Evolutionary conservation across 2,888 invertebrate species (phyloP), one percentile per base, ranked within the genome.

Genomic region (Pseudococcus viburni): DNA sequence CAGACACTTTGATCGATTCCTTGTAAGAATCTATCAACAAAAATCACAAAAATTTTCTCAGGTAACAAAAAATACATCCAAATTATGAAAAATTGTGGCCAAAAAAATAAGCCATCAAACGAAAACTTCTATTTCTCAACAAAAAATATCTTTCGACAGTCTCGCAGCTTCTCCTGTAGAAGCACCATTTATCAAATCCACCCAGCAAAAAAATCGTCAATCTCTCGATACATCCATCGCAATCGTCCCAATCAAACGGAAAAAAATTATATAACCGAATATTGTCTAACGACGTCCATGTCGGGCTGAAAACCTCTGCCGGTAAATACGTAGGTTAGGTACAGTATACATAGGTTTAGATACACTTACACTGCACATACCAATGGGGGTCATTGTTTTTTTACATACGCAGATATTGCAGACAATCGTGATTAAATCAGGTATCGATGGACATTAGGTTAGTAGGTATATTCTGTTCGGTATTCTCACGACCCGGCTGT

Each of bases 371-470:
- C 26, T 33, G 3, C 26, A 33, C 26, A 33, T 51, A 51, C 51
- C 77, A 77, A 77, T 77, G 39, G 77, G 84, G 85, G 85, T 85
- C 85, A 85, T 85, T 85, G 85, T 85, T 85, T 85, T 85, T 33
- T 33, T 55, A 39, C 59, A 22, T 85, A 51, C 17, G 17, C 26
- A 17, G 22, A 4, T 85, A 85, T 85, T 85, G 85, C 85, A 85
- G 85, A 85, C 85, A 85, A 85, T 85, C 85, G 59, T 85, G 85
- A 85, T 85, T 85, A 85, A 85, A 85, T 85, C 85, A 85, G 85
- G 85, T 85, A 85, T 59, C 85, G 59, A 59, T 59, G 85, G 85
- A 85, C 85, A 85, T 85, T 85, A 85, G 85, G 85, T 85, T 59
- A 85, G 85, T 85, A 85, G 85, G 85, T 85, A 85, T 85, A 39